A percentile compares a stretch with the other conserved stretches of the same genome.
Evolutionary conservation across 1,140 invertebrate species (phyloP).

Genomic region (Thrips palmi): DNA sequence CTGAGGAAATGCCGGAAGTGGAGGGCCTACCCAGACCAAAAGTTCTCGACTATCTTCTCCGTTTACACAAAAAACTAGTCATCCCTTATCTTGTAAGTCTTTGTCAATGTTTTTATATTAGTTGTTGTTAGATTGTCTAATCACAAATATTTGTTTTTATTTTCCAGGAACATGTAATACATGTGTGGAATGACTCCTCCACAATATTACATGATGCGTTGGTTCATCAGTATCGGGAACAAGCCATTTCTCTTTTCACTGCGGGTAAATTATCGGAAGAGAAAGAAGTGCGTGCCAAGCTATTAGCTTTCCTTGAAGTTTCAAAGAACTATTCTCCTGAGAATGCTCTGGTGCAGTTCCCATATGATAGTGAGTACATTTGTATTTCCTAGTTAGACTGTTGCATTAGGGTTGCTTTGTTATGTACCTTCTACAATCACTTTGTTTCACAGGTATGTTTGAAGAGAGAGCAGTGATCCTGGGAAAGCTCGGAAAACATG

Average conservation of each 20-base stretch:
- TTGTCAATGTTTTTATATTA: constrained; percentile 2
- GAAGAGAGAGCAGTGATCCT: constrained; percentile 87
- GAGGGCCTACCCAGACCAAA: constrained; percentile 72
- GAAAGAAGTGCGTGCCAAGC: constrained; percentile 48
- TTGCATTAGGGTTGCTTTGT: constrained; percentile 2
- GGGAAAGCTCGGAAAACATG: constrained; percentile 68
- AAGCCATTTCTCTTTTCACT: constrained; percentile 31
- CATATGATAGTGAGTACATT: constrained; percentile 41
- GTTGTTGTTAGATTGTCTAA: not conserved
- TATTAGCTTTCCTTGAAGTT: constrained; percentile 66
- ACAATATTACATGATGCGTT: constrained; percentile 79
- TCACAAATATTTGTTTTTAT: constrained; percentile 7
- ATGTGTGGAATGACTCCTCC: constrained; percentile 72
- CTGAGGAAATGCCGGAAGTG: constrained; percentile 75
- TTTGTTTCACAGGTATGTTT: constrained; percentile 37
- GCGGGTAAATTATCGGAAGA: constrained; percentile 37
- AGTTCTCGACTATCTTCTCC: constrained; percentile 74
- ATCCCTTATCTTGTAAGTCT: constrained; percentile 64
- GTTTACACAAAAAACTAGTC: constrained; percentile 58
- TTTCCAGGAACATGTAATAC: constrained; percentile 69
- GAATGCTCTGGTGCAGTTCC: constrained; percentile 73
- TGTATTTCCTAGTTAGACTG: not conserved
- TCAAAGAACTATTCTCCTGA: constrained; percentile 74
- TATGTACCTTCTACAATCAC: constrained; percentile 5
- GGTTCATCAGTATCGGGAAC: constrained; percentile 65